Conservation (phyloP, 2,888 invertebrate genomes). For the Drosophila testacea region DNA sequence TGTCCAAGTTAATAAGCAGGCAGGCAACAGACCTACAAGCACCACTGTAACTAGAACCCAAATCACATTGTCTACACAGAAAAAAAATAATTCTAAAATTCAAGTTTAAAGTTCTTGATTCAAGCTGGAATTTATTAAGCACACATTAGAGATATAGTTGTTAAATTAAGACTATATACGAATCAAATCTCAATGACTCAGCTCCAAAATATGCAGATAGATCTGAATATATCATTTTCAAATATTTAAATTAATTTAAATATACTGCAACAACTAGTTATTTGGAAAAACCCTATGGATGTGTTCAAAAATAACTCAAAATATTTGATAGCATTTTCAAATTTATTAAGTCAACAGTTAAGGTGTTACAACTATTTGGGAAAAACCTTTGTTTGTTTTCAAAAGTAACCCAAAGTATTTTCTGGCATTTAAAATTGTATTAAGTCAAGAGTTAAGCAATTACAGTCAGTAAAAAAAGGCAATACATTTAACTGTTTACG, state of each 20-base stretch:
- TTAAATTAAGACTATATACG: no score
- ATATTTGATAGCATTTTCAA: neutral
- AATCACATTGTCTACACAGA: neutral
- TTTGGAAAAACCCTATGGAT: neutral
- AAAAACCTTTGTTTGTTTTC: neutral
- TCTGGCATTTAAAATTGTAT: neutral
- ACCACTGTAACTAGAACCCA: neutral
- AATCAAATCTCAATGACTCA: no score
- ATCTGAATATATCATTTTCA: no score
- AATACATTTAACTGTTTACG: constrained; percentile 68
- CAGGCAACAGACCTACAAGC: constrained; percentile 1
- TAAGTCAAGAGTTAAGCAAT: constrained; percentile 1
- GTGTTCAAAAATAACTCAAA: neutral
- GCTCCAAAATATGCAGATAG: no score
- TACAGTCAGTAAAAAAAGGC: constrained; percentile 29
- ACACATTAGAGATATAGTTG: no score
- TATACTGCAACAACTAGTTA: no score
- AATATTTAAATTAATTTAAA: no score
- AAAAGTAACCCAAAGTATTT: neutral
- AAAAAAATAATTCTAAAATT: no score
- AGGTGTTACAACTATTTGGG: neutral
- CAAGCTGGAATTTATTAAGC: no score
- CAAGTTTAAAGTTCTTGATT: no score
- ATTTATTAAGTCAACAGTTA: neutral
- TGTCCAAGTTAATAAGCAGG: constrained; percentile 15